These are phyloP conservation scores for Camponotus fellah DNA, from an alignment of 2,888 invertebrate genomes.

Conservation along the genomic window DNA sequence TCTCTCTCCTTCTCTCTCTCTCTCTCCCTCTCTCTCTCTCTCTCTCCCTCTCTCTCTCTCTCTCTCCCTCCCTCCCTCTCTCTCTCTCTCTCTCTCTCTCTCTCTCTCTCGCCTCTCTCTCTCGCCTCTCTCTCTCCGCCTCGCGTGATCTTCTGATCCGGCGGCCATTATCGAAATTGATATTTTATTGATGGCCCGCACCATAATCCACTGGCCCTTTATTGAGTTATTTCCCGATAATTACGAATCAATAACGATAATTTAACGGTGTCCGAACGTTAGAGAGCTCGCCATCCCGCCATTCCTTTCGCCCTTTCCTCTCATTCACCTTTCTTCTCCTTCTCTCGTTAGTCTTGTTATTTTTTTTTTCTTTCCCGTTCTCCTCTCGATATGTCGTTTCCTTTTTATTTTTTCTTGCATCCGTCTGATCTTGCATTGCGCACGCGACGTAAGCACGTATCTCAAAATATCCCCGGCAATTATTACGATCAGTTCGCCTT, in stretches of 20 bases:
- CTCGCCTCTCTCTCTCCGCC: constrained; percentile 36
- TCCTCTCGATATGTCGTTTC: background rate
- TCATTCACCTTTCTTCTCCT: constrained; percentile 1
- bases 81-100: background rate
- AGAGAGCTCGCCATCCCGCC: constrained; percentile 34
- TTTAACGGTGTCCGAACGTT: constrained; percentile 74
- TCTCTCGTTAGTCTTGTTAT: background rate
- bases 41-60: constrained; percentile 26
- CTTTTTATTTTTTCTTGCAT: background rate
- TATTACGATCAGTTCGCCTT: background rate
- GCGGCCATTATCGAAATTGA: constrained; percentile 84
- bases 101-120: constrained; percentile 35
- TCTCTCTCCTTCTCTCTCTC: background rate
- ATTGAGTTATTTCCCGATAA: constrained; percentile 84
- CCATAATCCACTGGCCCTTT: constrained; percentile 73
- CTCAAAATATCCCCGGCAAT: constrained; percentile 13
- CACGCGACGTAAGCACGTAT: constrained; percentile 26
- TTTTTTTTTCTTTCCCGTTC: background rate
- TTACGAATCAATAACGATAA: constrained; percentile 82
- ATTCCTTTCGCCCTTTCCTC: constrained; percentile 23
- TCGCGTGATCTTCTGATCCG: constrained; percentile 56
- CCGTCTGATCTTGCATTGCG: constrained; percentile 19
- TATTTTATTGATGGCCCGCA: constrained; percentile 83
- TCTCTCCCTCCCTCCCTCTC: constrained; percentile 38
- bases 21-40: constrained; percentile 37